Evolutionary conservation across 2,797 vertebrate genomes (phyloP).

Genomic region (Acomys russatus): DNA sequence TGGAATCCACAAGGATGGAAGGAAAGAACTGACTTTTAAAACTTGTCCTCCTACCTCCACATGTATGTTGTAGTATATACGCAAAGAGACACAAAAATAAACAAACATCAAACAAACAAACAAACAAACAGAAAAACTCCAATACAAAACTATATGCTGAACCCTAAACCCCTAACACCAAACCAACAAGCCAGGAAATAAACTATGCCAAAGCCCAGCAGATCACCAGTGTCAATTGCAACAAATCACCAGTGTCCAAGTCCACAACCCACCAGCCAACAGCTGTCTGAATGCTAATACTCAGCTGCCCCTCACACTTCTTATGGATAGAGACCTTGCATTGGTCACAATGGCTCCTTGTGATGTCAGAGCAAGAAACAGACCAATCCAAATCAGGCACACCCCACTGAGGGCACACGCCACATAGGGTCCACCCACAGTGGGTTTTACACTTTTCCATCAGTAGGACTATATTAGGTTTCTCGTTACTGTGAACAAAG

Average conservation of each 20-base stretch:
- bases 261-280: not conserved
- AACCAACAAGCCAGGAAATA: not conserved
- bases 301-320: not conserved
- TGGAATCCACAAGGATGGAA: not conserved
- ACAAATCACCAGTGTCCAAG: not conserved
- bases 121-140: not conserved
- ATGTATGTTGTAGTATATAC: not conserved
- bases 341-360: not conserved
- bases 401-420: not conserved
- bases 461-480: not conserved
- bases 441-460: not conserved
- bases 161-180: not conserved
- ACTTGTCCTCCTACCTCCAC: not conserved
- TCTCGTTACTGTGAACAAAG: not conserved
- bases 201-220: not conserved
- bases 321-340: not conserved
- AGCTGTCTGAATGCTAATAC: not conserved
- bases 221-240: not conserved
- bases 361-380: not conserved
- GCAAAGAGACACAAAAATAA: not conserved
- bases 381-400: not conserved
- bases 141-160: not conserved
- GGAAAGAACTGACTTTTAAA: not conserved
- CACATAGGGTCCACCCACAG: not conserved
- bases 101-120: not conserved